These are phyloP conservation scores for Indri indri DNA, from an alignment of 2,113 vertebrate genomes.

Conservation along the genomic window DNA sequence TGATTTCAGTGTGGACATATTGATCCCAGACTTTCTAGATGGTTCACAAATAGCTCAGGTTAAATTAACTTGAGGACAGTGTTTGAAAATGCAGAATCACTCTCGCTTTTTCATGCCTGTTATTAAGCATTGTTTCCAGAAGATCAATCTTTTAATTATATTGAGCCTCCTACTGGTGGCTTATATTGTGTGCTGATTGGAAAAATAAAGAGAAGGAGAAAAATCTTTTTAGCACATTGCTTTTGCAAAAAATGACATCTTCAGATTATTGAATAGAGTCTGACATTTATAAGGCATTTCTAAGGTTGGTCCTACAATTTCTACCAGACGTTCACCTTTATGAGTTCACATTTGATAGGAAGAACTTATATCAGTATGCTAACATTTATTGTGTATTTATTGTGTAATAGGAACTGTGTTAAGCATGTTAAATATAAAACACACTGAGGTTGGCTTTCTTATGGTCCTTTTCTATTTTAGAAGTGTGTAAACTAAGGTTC, in stretches of 20 bases:
- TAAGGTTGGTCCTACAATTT: neutral
- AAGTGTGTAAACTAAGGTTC: neutral
- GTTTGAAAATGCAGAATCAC: slow-evolving; percentile 72
- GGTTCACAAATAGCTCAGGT: slow-evolving; percentile 56
- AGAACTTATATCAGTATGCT: neutral
- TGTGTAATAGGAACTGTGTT: neutral
- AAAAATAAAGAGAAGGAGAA: slow-evolving; percentile 41
- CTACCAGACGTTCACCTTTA: neutral
- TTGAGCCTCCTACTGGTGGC: neutral
- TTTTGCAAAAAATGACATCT: slow-evolving; percentile 24
- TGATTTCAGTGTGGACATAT: slow-evolving; percentile 54
- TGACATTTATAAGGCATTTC: neutral
- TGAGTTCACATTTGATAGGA: neutral
- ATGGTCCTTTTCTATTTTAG: neutral
- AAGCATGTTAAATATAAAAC: neutral
- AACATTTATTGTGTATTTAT: neutral
- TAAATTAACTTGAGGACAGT: slow-evolving; percentile 74
- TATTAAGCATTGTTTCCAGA: slow-evolving; percentile 75
- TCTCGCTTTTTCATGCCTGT: slow-evolving; percentile 34
- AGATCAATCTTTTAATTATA: slow-evolving; percentile 78
- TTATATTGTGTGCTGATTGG: neutral
- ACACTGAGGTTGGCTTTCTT: neutral
- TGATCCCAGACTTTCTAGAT: slow-evolving; percentile 56
- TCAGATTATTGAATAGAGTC: neutral
- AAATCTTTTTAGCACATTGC: neutral